Percentiles rank a stretch among this genome's conserved stretches.
phyloP scores from a whole-genome alignment of 2,888 invertebrate genomes.

The Eupeodes luniger region DNA sequence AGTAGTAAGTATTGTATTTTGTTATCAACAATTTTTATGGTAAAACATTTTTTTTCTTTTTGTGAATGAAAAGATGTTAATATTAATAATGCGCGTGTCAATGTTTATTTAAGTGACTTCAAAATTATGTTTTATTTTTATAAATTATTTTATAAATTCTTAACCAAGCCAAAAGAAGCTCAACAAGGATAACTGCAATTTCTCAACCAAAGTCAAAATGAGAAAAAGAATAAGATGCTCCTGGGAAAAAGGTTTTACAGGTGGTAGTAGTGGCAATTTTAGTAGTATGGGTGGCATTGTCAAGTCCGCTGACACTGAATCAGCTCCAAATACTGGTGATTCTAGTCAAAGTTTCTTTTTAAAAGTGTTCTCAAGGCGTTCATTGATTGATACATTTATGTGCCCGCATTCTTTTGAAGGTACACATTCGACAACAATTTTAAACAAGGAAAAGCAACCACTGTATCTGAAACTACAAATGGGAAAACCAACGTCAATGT shows the following conservation, averaged over 20 bases:
- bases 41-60: too few species aligned
- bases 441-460: slow-evolving; percentile 87
- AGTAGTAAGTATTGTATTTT: too few species aligned
- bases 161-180: slow-evolving; percentile 80
- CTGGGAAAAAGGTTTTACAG: slow-evolving; percentile 95
- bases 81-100: too few species aligned
- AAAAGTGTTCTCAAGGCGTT: slow-evolving; percentile 96
- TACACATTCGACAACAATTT: slow-evolving; percentile 85
- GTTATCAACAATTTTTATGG: too few species aligned
- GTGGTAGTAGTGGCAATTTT: slow-evolving; percentile 87
- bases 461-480: slow-evolving; percentile 86
- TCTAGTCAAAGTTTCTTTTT: slow-evolving; percentile 92
- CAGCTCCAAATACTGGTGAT: slow-evolving; percentile 85
- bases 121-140: too few species aligned
- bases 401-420: slow-evolving; percentile 89
- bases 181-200: slow-evolving; percentile 77
- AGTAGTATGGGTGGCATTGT: slow-evolving; percentile 77
- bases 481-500: slow-evolving; percentile 95
- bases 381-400: slow-evolving; percentile 94
- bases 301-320: slow-evolving; percentile 82
- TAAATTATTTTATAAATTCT: too few species aligned
- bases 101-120: too few species aligned
- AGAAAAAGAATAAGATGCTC: slow-evolving; percentile 90
- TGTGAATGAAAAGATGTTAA: too few species aligned
- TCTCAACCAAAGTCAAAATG: slow-evolving; percentile 79